These are phyloP conservation scores for Mamestra brassicae DNA, from an alignment of 2,888 invertebrate genomes.

Conservation along the genomic window DNA sequence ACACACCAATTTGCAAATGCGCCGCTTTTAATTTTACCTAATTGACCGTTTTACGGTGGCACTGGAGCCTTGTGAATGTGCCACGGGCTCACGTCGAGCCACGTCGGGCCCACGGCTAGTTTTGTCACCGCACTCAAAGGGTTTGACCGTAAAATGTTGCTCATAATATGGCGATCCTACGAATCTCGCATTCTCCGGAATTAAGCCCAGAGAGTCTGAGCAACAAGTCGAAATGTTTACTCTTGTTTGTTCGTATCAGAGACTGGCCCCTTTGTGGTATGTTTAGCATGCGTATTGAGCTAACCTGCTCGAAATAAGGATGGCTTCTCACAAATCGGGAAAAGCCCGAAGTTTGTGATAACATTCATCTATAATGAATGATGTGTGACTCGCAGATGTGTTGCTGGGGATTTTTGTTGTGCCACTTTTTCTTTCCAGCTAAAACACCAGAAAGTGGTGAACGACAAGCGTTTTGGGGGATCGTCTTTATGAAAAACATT, in stretches of 20 bases:
- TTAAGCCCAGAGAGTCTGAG: slow-evolving; percentile 53
- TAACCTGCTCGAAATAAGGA: slow-evolving; percentile 3
- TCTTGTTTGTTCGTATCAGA: slow-evolving; percentile 28
- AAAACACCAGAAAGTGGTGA: too few relatives aligned
- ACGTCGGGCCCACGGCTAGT: slow-evolving; percentile 36
- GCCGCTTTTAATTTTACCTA: slow-evolving; percentile 69
- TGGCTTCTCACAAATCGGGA: not conserved
- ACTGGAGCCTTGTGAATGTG: slow-evolving; percentile 52
- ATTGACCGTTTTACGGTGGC: slow-evolving; percentile 64
- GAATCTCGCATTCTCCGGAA: slow-evolving; percentile 51
- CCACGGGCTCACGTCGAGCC: slow-evolving; percentile 9
- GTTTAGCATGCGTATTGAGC: slow-evolving; percentile 12
- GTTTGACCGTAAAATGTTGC: slow-evolving; percentile 60
- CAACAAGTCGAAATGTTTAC: slow-evolving; percentile 56
- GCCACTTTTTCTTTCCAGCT: too few relatives aligned
- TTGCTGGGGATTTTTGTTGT: too few relatives aligned
- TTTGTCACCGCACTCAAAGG: slow-evolving; percentile 61
- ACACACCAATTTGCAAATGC: slow-evolving; percentile 75
- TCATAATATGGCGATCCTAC: slow-evolving; percentile 49
- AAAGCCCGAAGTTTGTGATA: not conserved
- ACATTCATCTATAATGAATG: not conserved
- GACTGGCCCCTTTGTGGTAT: slow-evolving; percentile 26
- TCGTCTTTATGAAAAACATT: too few relatives aligned
- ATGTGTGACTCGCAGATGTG: too few relatives aligned
- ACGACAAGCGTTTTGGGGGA: too few relatives aligned